Evolutionary conservation across 2,888 invertebrate genomes (phyloP).

Genomic region (Platycheirus albimanus): DNA sequence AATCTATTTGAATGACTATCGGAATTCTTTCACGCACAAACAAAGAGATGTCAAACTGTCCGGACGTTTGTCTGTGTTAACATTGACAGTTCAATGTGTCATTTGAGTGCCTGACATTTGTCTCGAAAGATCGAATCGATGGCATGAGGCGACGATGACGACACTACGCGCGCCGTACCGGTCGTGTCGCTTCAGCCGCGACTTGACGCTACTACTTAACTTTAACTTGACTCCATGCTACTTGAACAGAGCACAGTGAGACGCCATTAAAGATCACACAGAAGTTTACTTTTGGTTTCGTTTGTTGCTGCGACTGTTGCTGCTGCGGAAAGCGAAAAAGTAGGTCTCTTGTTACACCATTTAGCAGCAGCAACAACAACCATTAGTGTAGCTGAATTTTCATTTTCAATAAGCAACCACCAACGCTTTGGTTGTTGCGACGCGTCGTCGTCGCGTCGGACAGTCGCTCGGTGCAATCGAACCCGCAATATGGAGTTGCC

Average conservation of each 20-base stretch:
- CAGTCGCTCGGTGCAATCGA: constrained; percentile 1
- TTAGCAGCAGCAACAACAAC: neutral
- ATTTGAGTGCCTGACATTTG: constrained; percentile 30
- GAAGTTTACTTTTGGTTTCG: constrained; percentile 58
- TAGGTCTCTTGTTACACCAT: constrained; percentile 58
- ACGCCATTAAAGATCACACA: constrained; percentile 21
- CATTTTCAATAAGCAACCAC: constrained; percentile 61
- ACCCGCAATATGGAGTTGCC: constrained; percentile 23
- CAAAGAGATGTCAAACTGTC: constrained; percentile 54
- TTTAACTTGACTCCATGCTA: constrained; percentile 31
- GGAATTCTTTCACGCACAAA: constrained; percentile 45
- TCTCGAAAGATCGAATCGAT: constrained; percentile 33
- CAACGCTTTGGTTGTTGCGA: neutral
- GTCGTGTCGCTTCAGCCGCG: too few species aligned
- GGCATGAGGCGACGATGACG: constrained; percentile 2
- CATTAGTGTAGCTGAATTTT: constrained; percentile 48
- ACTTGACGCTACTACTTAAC: constrained; percentile 32
- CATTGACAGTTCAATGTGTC: constrained; percentile 57
- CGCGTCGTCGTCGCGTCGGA: too few species aligned
- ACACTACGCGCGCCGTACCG: too few species aligned
- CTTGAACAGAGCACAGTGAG: constrained; percentile 6
- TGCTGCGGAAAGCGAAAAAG: constrained; percentile 38
- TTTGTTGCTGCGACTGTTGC: constrained; percentile 18
- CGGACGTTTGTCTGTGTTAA: neutral
- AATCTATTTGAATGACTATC: constrained; percentile 32